Percentiles rank a stretch among this genome's conserved stretches.
Conservation (phyloP, 2,888 invertebrate species). For the Enchytraeus crypticus region DNA sequence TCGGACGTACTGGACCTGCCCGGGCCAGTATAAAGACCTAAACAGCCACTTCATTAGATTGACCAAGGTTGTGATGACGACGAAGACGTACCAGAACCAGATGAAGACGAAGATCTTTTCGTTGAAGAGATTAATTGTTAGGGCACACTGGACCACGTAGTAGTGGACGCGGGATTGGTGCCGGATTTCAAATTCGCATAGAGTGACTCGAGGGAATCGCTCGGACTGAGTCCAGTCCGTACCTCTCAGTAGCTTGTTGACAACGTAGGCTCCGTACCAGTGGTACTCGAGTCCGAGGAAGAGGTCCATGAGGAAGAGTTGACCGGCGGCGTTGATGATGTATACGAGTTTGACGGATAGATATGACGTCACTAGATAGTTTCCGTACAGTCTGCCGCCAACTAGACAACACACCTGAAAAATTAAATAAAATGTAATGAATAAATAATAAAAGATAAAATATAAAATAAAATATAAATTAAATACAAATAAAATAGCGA, state of each 20-base stretch:
- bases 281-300: slow-evolving; percentile 50
- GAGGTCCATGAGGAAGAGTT: slow-evolving; percentile 51
- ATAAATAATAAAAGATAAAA: too few species aligned
- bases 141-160: slow-evolving; percentile 34
- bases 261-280: slow-evolving; percentile 50
- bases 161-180: slow-evolving; percentile 29
- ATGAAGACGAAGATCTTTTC: slow-evolving; percentile 36
- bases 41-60: slow-evolving; percentile 31
- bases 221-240: slow-evolving; percentile 43
- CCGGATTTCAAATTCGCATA: slow-evolving; percentile 47
- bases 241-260: slow-evolving; percentile 48
- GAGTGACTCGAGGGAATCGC: slow-evolving; percentile 46
- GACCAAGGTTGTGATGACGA: slow-evolving; percentile 27
- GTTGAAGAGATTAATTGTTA: slow-evolving; percentile 35
- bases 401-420: slow-evolving; percentile 42
- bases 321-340: slow-evolving; percentile 50
- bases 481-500: too few species aligned
- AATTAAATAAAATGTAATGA: background rate
- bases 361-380: slow-evolving; percentile 51
- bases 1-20: slow-evolving; percentile 29
- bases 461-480: background rate
- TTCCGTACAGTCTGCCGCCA: slow-evolving; percentile 48
- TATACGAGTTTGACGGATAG: slow-evolving; percentile 50
- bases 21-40: slow-evolving; percentile 31
- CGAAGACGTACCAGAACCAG: slow-evolving; percentile 34